Percentiles rank a stretch among this genome's conserved stretches.
Evolutionary conservation across 2,113 vertebrate genomes (phyloP).

Genomic region (Mola mola): DNA sequence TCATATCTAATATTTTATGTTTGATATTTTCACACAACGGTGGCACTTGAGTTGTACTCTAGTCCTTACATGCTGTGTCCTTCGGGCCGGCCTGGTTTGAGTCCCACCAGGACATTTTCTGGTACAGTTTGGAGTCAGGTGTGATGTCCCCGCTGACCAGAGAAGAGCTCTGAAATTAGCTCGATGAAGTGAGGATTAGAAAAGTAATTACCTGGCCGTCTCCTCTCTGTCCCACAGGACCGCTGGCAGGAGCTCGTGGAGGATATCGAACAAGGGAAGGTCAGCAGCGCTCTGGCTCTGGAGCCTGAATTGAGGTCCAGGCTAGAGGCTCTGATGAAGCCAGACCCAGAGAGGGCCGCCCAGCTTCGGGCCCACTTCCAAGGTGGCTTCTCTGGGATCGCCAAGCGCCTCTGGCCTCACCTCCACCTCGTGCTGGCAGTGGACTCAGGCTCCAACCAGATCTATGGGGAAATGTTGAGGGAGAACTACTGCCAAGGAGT

Average conservation of each 20-base stretch:
- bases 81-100: background rate
- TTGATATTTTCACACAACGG: too few relatives aligned
- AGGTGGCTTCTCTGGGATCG: conserved; percentile 84
- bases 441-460: conserved; percentile 83
- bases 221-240: conserved; percentile 29
- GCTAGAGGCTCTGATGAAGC: conserved; percentile 71
- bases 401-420: conserved; percentile 86
- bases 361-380: conserved; percentile 80
- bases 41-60: too few relatives aligned
- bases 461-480: conserved; percentile 80
- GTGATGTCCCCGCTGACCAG: background rate
- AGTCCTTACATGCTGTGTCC: too few relatives aligned
- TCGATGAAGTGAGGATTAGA: conserved; percentile 16
- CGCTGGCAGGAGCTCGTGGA: conserved; percentile 81
- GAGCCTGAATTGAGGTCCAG: conserved; percentile 67
- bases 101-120: conserved; percentile 1
- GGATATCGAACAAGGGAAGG: conserved; percentile 82
- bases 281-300: conserved; percentile 75
- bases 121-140: background rate
- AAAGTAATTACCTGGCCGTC: conserved; percentile 11
- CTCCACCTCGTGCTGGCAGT: conserved; percentile 87
- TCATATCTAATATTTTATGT: too few relatives aligned
- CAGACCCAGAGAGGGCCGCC: conserved; percentile 78
- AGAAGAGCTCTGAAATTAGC: conserved; percentile 15
- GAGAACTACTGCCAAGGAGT: conserved; percentile 85